Conservation (phyloP, 53 echinoderm and acorn worm genomes). For the Luidia sarsii region DNA sequence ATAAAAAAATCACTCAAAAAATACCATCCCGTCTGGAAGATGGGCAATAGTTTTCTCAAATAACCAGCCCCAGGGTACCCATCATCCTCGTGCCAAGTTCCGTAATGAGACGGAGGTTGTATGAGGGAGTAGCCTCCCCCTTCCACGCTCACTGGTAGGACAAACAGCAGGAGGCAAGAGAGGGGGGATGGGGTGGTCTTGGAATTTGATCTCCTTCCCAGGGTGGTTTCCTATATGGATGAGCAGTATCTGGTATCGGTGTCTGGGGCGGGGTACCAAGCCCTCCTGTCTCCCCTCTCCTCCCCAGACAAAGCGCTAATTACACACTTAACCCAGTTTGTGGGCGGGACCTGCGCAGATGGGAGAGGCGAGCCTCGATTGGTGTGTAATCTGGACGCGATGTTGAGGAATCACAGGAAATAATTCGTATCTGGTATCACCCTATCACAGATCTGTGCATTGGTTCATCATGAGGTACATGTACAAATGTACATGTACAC, state of each 20-base stretch:
- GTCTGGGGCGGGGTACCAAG: slow-evolving; percentile 7
- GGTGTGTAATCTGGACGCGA: no score
- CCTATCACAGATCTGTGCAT: no score
- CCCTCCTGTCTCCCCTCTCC: no score
- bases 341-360: no score
- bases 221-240: slow-evolving; percentile 39
- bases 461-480: no score
- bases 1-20: slow-evolving; percentile 8
- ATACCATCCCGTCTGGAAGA: not conserved
- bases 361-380: no score
- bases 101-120: slow-evolving; percentile 42
- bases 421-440: no score
- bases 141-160: not conserved
- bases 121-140: slow-evolving; percentile 24
- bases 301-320: slow-evolving; percentile 14
- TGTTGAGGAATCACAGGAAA: no score
- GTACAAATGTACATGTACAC: no score
- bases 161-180: not conserved
- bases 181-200: not conserved
- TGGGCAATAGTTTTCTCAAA: slow-evolving; percentile 33
- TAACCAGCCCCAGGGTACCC: slow-evolving; percentile 14
- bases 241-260: slow-evolving; percentile 27
- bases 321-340: slow-evolving; percentile 46
- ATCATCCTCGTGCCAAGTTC: not conserved
- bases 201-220: slow-evolving; percentile 49